Evolutionary conservation across 1,140 invertebrate genomes (phyloP), one percentile per base, ranked within the genome.

Genomic region (Ceratitis capitata): DNA sequence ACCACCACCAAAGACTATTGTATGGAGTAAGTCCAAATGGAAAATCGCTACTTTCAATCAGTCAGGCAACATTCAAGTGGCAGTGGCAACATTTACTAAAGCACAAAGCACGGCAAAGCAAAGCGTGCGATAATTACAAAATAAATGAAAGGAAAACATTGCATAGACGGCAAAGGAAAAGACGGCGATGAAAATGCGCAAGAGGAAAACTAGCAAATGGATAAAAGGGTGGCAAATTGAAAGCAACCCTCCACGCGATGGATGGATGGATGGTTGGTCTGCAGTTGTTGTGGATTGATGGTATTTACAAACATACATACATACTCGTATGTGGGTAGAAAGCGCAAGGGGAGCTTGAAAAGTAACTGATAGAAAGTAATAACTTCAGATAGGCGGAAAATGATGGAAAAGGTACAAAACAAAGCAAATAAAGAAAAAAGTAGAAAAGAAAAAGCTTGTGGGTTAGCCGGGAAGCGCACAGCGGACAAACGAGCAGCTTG

Each of bases 41-140:
- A 45, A 78, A 78, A 78, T 19, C 39, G 69, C 39, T n/a, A 45
- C 39, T 78, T 78, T 78, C 39, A 26, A 78, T 9, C 32, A 78
- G 39, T 78, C 32, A 56, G 69, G 69, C 69, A 78, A 78, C 69
- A 78, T 78, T 78, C 69, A 35, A 78, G 69, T 78, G 69, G 69
- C n/a, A 7, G 19, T n/a, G n/a, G n/a, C n/a, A n/a, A n/a, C n/a
- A n/a, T n/a, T n/a, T n/a, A n/a, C n/a, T n/a, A n/a, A n/a, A n/a
- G n/a, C 69, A 78, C 19, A 78, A 23, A 78, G 69, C 16, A 78
- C 23, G 45, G 39, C 19, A 78, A 23, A 78, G 69, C 16, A 78
- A 47, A 78, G 39, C 69, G 14, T n/a, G 45, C 69, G 69, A 78
- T 78, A 45, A 47, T 78, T 78, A 78, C n/a, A 45, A 78, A 78